Evolutionary conservation across 2,113 vertebrate species (phyloP).

Genomic region (Zosterops lateralis): DNA sequence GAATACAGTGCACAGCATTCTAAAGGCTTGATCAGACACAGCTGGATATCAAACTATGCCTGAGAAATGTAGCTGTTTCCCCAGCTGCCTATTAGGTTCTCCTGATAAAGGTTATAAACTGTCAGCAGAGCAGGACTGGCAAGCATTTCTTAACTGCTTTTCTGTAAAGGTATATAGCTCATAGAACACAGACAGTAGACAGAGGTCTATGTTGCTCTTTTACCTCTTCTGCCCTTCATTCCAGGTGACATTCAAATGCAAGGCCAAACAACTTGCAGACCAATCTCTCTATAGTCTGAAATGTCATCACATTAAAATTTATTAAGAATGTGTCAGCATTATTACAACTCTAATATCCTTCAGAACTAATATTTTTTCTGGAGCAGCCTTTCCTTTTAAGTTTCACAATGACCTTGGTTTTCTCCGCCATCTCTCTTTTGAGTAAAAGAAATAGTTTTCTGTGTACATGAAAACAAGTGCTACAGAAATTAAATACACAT

Average conservation of each 20-base stretch:
- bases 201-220: not conserved
- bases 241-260: not conserved
- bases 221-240: not conserved
- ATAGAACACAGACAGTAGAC: not conserved
- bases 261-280: not conserved
- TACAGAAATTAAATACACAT: not conserved
- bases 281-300: not conserved
- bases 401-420: not conserved
- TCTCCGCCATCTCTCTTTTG: not conserved
- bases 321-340: not conserved
- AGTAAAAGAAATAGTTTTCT: not conserved
- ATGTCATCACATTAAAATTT: not conserved
- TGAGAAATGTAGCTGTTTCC: not conserved
- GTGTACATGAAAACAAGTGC: not conserved
- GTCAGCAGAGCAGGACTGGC: not conserved
- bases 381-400: not conserved
- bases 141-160: not conserved
- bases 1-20: not conserved
- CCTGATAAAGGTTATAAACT: not conserved
- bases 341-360: not conserved
- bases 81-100: not conserved
- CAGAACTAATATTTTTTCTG: not conserved
- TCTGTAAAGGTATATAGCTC: not conserved
- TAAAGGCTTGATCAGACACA: not conserved
- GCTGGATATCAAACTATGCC: not conserved